Evolutionary conservation across 2,797 vertebrate genomes (phyloP).

Genomic region (Sebastes cheni): DNA sequence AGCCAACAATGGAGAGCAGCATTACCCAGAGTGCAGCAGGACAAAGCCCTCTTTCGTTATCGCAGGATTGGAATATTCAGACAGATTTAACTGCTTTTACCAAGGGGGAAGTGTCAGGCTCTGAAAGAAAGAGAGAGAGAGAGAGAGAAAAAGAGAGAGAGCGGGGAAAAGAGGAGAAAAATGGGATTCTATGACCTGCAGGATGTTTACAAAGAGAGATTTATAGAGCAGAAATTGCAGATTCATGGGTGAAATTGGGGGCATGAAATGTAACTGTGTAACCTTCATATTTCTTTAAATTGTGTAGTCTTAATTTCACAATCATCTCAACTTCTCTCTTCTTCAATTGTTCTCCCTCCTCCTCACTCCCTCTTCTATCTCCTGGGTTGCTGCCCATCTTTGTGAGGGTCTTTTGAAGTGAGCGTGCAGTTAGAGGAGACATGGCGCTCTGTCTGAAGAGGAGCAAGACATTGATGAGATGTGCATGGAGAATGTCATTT

Average conservation of each 20-base stretch:
- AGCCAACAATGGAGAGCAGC: slow-evolving; percentile 79
- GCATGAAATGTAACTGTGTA: slow-evolving; percentile 31
- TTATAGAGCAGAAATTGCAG: slow-evolving; percentile 45
- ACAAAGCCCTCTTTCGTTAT: slow-evolving; percentile 76
- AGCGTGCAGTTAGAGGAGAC: slow-evolving; percentile 39
- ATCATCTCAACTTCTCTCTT: slow-evolving; percentile 22
- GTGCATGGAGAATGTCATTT: slow-evolving; percentile 69
- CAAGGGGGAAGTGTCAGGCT: slow-evolving; percentile 62
- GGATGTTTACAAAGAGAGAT: slow-evolving; percentile 54
- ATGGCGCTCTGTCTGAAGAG: slow-evolving; percentile 41
- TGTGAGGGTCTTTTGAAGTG: slow-evolving; percentile 53
- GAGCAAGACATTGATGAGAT: slow-evolving; percentile 63
- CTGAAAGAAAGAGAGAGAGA: slow-evolving; percentile 51
- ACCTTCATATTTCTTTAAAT: slow-evolving; percentile 26
- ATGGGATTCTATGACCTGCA: slow-evolving; percentile 46
- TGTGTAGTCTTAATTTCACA: slow-evolving; percentile 35
- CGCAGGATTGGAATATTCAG: slow-evolving; percentile 77
- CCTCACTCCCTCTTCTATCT: slow-evolving; percentile 4
- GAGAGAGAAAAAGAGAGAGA: slow-evolving; percentile 22
- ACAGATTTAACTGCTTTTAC: slow-evolving; percentile 76
- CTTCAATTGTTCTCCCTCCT: not conserved
- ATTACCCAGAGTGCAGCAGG: slow-evolving; percentile 81
- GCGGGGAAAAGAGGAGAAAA: slow-evolving; percentile 8
- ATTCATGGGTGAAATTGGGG: slow-evolving; percentile 42
- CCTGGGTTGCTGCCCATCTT: slow-evolving; percentile 34